These are phyloP conservation scores for Eristalinus aeneus DNA, from an alignment of 2,888 invertebrate genomes.

Conservation along the genomic window DNA sequence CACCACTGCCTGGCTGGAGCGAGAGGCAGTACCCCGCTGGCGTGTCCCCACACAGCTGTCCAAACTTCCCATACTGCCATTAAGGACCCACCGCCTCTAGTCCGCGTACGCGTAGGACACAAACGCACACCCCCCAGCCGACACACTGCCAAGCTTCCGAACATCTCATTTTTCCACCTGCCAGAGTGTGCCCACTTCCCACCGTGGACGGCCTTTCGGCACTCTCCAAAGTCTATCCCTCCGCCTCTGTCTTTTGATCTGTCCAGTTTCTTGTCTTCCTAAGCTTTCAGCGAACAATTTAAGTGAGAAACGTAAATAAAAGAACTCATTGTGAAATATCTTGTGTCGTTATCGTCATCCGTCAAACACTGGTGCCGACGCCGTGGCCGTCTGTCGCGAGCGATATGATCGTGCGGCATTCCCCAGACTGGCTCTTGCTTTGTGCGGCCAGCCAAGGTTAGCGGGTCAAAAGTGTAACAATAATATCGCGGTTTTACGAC, in stretches of 20 bases:
- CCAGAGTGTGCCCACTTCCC: conserved; percentile 18
- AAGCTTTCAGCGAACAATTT: conserved; percentile 45
- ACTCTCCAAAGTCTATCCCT: neutral
- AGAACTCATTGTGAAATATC: conserved; percentile 21
- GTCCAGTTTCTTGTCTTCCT: conserved; percentile 19
- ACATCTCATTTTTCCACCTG: conserved; percentile 32
- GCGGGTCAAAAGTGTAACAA: conserved; percentile 36
- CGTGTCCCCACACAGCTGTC: conserved; percentile 80
- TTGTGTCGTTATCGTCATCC: neutral
- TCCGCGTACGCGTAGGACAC: neutral
- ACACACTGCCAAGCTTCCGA: conserved; percentile 63
- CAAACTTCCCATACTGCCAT: conserved; percentile 81
- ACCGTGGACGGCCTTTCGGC: conserved; percentile 28
- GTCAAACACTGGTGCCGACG: neutral
- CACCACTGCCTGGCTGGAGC: conserved; percentile 81
- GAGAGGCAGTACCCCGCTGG: conserved; percentile 81
- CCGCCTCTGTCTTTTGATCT: neutral
- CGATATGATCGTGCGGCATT: conserved; percentile 1
- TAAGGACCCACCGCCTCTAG: conserved; percentile 70
- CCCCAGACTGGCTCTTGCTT: conserved; percentile 7
- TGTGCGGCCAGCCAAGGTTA: conserved; percentile 33
- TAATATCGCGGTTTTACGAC: neutral
- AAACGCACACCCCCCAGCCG: conserved; percentile 38
- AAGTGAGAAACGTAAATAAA: conserved; percentile 41
- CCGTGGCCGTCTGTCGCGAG: neutral